phyloP scores from a whole-genome alignment of 2,888 invertebrate species.

The Lobophora halterata region DNA sequence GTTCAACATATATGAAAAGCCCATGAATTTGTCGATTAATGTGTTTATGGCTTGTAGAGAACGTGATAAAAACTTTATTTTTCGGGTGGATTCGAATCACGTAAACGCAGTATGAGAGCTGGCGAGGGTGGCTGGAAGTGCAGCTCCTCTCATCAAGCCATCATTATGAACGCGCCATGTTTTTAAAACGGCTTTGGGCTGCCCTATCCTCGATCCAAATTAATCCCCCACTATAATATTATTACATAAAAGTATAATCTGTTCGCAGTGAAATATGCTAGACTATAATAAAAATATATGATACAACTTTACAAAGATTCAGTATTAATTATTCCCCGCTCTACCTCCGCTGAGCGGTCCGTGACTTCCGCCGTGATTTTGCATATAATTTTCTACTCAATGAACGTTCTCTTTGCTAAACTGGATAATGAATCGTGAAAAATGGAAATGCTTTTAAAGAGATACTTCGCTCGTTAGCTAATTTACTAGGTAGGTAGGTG shows the following conservation, averaged over 20 bases:
- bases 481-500: too few relatives aligned
- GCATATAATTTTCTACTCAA: constrained; percentile 77
- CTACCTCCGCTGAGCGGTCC: constrained; percentile 52
- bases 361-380: constrained; percentile 70
- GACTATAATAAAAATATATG: constrained; percentile 44
- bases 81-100: constrained; percentile 35
- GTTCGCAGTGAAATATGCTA: constrained; percentile 48
- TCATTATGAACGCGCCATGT: constrained; percentile 76
- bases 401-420: constrained; percentile 41
- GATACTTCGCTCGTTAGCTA: constrained; percentile 2
- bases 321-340: constrained; percentile 65
- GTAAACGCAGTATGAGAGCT: constrained; percentile 34
- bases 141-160: constrained; percentile 69
- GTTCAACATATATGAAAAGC: constrained; percentile 19
- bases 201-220: constrained; percentile 66
- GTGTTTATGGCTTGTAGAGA: constrained; percentile 23
- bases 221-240: constrained; percentile 66
- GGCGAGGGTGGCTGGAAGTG: constrained; percentile 36
- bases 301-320: constrained; percentile 52
- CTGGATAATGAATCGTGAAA: constrained; percentile 28
- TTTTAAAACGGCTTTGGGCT: constrained; percentile 74
- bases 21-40: constrained; percentile 22
- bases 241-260: constrained; percentile 60
- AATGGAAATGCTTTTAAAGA: constrained; percentile 20
- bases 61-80: constrained; percentile 33